Evolutionary conservation across 1,140 invertebrate species (phyloP).

Genomic region (Calliopsis andreniformis): DNA sequence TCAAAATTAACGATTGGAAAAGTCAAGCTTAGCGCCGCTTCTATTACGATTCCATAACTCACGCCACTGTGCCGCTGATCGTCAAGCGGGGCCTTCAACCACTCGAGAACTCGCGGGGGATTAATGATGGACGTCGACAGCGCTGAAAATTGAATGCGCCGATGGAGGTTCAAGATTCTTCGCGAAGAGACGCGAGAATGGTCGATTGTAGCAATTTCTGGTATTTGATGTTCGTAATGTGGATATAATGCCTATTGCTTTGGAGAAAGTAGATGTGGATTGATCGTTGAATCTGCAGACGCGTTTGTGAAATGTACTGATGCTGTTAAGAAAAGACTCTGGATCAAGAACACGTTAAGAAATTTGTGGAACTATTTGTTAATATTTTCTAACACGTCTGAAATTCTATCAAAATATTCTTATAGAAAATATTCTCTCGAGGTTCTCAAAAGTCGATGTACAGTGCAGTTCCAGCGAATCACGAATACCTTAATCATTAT

Average conservation of each 20-base stretch:
- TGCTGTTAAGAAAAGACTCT: no score
- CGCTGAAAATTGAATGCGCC: neutral
- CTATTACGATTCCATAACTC: slow-evolving; percentile 56
- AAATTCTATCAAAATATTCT: no score
- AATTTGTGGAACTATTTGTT: no score
- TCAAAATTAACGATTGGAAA: slow-evolving; percentile 64
- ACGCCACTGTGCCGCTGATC: neutral
- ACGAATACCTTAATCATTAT: slow-evolving; percentile 18
- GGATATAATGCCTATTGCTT: no score
- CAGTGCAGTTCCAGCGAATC: neutral
- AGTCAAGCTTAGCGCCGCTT: slow-evolving; percentile 47
- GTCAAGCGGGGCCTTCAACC: slow-evolving; percentile 7
- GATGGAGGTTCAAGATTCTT: neutral
- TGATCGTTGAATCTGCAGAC: no score
- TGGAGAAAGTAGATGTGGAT: no score
- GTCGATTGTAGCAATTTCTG: no score
- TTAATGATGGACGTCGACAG: slow-evolving; percentile 16
- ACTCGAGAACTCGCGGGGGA: neutral
- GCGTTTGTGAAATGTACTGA: no score
- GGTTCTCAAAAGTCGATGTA: neutral
- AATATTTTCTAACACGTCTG: no score
- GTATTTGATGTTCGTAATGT: no score
- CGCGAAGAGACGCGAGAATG: no score
- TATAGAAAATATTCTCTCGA: neutral
- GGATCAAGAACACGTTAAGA: no score